Percentiles rank a stretch among this genome's conserved stretches.
phyloP scores from a whole-genome alignment of 2,113 vertebrate species.

The Galemys pyrenaicus region DNA sequence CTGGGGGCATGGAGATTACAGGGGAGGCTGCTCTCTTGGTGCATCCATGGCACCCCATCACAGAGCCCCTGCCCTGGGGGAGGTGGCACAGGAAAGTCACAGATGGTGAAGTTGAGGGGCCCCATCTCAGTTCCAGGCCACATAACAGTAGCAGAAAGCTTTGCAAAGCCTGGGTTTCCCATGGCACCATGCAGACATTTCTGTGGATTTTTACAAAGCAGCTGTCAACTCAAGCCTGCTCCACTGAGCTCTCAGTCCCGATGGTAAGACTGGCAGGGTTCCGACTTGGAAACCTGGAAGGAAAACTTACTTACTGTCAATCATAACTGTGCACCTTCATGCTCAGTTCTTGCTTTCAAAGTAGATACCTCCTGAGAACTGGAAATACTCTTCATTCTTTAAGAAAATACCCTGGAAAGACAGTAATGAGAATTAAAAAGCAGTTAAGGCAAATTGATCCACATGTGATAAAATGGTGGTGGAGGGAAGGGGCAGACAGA shows the following conservation, averaged over 20 bases:
- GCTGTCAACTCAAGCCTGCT: not conserved
- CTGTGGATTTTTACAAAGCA: constrained; percentile 20
- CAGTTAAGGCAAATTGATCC: not conserved
- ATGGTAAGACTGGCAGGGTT: not conserved
- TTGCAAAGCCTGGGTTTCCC: not conserved
- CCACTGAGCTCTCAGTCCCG: not conserved
- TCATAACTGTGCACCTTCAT: not conserved
- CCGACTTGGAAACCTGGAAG: constrained; percentile 30
- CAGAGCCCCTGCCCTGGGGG: not conserved
- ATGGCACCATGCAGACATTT: not conserved
- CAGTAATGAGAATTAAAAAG: not conserved
- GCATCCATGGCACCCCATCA: accelerated
- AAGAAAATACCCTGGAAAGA: not conserved
- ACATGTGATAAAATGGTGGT: no score
- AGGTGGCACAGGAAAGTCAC: not conserved
- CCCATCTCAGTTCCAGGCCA: accelerated
- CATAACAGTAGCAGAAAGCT: accelerated
- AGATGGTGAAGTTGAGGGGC: not conserved
- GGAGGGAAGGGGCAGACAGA: accelerated
- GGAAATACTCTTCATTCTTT: constrained; percentile 4
- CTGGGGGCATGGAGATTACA: not conserved
- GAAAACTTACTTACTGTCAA: not conserved
- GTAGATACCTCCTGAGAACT: constrained; percentile 24
- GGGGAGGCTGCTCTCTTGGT: not conserved
- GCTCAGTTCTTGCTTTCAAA: constrained; percentile 53